Conservation (phyloP, 2,888 invertebrate genomes). For the Eupithecia exiguata region DNA sequence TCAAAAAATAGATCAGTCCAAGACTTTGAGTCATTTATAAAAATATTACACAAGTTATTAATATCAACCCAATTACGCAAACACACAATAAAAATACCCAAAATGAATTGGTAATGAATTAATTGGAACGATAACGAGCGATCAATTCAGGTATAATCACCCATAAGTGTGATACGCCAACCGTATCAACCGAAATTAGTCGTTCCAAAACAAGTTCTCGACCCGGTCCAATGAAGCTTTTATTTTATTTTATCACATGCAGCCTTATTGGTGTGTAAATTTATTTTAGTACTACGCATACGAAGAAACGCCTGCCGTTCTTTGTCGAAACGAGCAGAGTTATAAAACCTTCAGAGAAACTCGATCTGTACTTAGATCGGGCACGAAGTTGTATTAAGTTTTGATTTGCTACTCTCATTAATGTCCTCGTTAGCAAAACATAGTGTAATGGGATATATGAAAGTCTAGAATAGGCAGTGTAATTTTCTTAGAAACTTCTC, state of each 20-base stretch:
- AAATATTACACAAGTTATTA: constrained; percentile 36
- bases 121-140: constrained; percentile 57
- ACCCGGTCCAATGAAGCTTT: constrained; percentile 34
- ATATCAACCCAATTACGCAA: constrained; percentile 49
- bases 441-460: constrained; percentile 19
- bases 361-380: constrained; percentile 5
- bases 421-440: constrained; percentile 23
- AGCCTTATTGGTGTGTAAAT: constrained; percentile 24
- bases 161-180: constrained; percentile 57
- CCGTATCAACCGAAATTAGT: constrained; percentile 62
- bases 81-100: constrained; percentile 47
- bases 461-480: constrained; percentile 18
- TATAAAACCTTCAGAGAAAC: constrained; percentile 22
- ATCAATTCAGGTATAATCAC: constrained; percentile 61
- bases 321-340: neutral
- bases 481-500: constrained; percentile 33
- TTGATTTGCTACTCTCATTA: constrained; percentile 25
- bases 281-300: constrained; percentile 24
- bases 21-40: neutral
- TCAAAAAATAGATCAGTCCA: neutral
- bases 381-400: constrained; percentile 6
- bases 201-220: constrained; percentile 52
- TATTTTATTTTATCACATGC: constrained; percentile 32
- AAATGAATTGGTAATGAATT: constrained; percentile 54
- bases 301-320: constrained; percentile 7